Base-by-base conservation (phyloP, 2,797 vertebrate species). In the Hippocampus kuda region DNA sequence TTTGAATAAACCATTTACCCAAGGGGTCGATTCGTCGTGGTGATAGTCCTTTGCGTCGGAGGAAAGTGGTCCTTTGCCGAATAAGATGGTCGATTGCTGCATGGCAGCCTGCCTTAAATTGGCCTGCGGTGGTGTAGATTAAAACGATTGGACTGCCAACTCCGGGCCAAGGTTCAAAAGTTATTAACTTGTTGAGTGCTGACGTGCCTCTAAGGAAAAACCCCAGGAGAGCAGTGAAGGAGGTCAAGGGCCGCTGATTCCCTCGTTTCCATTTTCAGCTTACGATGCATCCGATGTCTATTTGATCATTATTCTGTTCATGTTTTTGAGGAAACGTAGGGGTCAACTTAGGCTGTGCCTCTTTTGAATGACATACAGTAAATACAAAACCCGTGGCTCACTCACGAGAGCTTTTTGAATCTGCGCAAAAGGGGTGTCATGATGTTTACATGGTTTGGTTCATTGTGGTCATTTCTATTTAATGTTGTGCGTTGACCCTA, bases 171-270 rank as follows among this genome's bases (percentile, higher is more conserved):
- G 54, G 73, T 78, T 81, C 77, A 44, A 70, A 72, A 75, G 76
- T 79, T 83, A 82, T 80, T 85, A 83, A 86, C 80, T 79, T 68
- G 71, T 83, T 74, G 70, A 72, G 72, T 70, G 74, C 78, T 72
- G 68, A 69, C 68, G 34, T 51, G 48, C 68, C 42, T 24, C 1
- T 8, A 24, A 0, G 30, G 72, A 48, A 69, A 78, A 68, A 27
- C 71, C 74, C 0, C 1, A 62, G 42, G 61, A 69, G 75, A 80
- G 83, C 57, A 38, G 82, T 81, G 15, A 59, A 13, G 41, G 44
- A n/a, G 81, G 74, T 79, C 75, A 78, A 38, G 70, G 79, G 79
- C 30, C 67, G 66, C 56, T 61, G 73, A 75, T 78, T 74, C 71
- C 48, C 61, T 62, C 18, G 24, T 67, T 49, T 81, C 67, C 34